Evolutionary conservation across 2,888 invertebrate species (phyloP).

Genomic region (Plutella xylostella): DNA sequence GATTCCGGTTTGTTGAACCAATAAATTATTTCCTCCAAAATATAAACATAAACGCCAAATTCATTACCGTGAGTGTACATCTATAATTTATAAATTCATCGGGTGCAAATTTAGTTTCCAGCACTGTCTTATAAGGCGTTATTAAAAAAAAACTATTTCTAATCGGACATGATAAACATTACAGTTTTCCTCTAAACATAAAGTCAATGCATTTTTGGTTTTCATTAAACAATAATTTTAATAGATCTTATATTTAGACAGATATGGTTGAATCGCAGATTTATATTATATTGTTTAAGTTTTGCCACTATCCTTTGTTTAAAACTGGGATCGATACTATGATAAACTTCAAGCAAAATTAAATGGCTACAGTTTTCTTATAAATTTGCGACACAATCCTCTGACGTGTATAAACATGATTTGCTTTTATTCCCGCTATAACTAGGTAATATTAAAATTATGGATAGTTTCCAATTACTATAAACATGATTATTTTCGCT

Average conservation of each 20-base stretch:
- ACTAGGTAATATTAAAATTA: slow-evolving; percentile 14
- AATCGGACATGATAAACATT: slow-evolving; percentile 2
- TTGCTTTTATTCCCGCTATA: slow-evolving; percentile 21
- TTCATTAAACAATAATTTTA: slow-evolving; percentile 27
- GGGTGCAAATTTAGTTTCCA: not conserved
- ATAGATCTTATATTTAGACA: slow-evolving; percentile 4
- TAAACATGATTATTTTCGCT: not conserved
- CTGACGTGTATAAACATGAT: slow-evolving; percentile 12
- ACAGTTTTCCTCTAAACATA: slow-evolving; percentile 3
- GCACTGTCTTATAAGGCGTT: slow-evolving; percentile 5
- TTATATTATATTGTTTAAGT: no score
- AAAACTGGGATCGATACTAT: no score
- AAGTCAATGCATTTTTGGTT: slow-evolving; percentile 32
- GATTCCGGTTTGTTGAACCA: not conserved
- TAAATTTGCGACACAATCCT: no score
- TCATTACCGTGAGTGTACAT: not conserved
- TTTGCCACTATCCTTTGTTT: no score
- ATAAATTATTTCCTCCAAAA: not conserved
- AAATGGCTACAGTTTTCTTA: no score
- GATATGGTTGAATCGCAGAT: no score
- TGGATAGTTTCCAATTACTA: not conserved
- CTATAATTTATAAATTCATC: not conserved
- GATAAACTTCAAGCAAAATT: no score
- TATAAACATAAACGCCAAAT: not conserved
- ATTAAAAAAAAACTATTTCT: slow-evolving; percentile 4